These are phyloP conservation scores for Drosophila glabriapex DNA, from an alignment of 2,888 invertebrate species.

Conservation along the genomic window DNA sequence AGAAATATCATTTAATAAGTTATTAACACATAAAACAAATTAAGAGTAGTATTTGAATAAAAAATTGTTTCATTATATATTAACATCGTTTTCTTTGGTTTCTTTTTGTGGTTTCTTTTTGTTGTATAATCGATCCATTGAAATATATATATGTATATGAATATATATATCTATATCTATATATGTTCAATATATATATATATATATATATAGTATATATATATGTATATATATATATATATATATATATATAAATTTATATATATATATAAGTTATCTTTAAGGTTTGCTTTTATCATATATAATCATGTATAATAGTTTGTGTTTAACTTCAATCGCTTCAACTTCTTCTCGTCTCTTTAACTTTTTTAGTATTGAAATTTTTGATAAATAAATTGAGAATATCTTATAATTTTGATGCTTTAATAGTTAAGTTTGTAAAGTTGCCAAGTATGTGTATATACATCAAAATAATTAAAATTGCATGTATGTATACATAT, in stretches of 20 bases:
- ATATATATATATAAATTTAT: constrained; percentile 31
- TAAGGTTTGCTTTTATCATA: constrained; percentile 20
- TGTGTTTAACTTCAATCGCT: constrained; percentile 39
- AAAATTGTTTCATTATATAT: constrained; percentile 73
- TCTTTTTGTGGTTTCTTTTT: constrained; percentile 31
- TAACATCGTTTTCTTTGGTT: constrained; percentile 61
- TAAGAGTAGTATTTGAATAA: constrained; percentile 81
- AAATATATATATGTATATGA: constrained; percentile 71
- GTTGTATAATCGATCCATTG: constrained; percentile 73
- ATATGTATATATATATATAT: constrained; percentile 30
- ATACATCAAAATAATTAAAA: constrained; percentile 63
- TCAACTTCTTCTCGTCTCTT: constrained; percentile 4
- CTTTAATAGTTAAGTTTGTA: constrained; percentile 75
- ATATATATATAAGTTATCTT: constrained; percentile 38
- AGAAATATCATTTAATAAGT: constrained; percentile 81
- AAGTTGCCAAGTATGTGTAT: constrained; percentile 66
- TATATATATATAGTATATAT: constrained; percentile 41
- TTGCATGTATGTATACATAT: constrained; percentile 41
- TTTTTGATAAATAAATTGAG: constrained; percentile 69
- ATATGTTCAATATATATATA: constrained; percentile 31
- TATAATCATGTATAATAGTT: constrained; percentile 51
- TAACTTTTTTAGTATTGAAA: constrained; percentile 3
- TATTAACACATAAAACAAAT: constrained; percentile 82
- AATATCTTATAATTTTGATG: constrained; percentile 79
- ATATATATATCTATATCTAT: constrained; percentile 33